Evolutionary conservation across 2,113 vertebrate genomes (phyloP).

Genomic region (Apodemus sylvaticus): DNA sequence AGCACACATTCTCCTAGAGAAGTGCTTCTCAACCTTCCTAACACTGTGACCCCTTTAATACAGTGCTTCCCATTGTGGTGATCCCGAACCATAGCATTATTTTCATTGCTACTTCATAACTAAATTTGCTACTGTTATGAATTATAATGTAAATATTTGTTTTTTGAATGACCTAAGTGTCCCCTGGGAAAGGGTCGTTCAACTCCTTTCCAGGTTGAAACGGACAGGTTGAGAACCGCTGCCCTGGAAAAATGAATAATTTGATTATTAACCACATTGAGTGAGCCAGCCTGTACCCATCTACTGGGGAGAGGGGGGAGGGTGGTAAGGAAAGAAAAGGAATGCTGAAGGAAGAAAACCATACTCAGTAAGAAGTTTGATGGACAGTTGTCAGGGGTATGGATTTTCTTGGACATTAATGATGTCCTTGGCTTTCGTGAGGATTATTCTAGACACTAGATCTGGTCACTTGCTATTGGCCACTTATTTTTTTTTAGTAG

Average conservation of each 20-base stretch:
- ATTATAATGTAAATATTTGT: not conserved
- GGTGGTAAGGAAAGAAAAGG: not conserved
- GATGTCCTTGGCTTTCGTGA: conserved; percentile 58
- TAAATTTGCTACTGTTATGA: not conserved
- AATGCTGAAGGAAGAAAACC: not conserved
- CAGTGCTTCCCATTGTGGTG: not conserved
- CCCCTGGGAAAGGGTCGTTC: not conserved
- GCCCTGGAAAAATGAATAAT: not conserved
- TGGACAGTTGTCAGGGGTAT: not conserved
- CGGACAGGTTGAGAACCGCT: not conserved
- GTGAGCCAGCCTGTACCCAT: not conserved
- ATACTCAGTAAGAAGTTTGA: conserved; percentile 13
- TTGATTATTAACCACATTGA: not conserved
- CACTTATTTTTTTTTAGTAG: conserved; percentile 62
- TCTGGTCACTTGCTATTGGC: conserved; percentile 71
- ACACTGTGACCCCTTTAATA: not conserved
- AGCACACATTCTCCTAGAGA: not conserved
- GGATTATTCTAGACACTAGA: conserved; percentile 25
- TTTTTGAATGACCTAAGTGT: not conserved
- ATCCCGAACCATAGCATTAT: not conserved
- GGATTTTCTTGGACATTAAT: not conserved
- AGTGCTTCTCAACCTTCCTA: not conserved
- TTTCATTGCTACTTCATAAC: not conserved
- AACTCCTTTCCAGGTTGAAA: not conserved
- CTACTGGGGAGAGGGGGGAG: conserved; percentile 21